Evolutionary conservation across 2,113 vertebrate genomes (phyloP).

Genomic region (Pseudonaja textilis): DNA sequence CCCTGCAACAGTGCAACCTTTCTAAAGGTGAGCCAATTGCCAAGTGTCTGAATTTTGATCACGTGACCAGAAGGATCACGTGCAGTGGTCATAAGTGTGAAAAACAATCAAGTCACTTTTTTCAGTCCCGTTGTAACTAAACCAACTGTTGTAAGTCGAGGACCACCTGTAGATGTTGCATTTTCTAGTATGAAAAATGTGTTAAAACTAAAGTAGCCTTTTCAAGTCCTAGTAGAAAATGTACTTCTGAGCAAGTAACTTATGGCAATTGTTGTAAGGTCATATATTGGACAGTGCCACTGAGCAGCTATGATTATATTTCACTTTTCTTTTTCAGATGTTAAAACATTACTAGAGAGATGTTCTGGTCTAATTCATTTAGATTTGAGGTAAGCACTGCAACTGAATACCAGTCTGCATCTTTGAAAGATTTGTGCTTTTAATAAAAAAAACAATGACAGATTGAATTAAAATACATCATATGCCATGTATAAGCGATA

Average conservation of each 20-base stretch:
- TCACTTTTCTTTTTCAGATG: constrained; percentile 70
- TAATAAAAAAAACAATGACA: neutral
- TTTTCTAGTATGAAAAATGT: neutral
- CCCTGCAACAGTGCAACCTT: neutral
- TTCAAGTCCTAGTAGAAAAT: neutral
- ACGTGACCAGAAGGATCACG: neutral
- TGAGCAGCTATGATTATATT: neutral
- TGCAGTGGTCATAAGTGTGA: neutral
- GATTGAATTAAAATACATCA: neutral
- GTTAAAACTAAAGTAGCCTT: neutral
- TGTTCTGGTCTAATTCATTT: constrained; percentile 81
- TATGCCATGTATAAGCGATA: neutral
- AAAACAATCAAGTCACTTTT: neutral
- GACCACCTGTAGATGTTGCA: neutral
- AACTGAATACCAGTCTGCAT: neutral
- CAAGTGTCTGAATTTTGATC: neutral
- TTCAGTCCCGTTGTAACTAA: neutral
- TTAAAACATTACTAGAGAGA: constrained; percentile 79
- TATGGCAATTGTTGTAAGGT: neutral
- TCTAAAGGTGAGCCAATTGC: neutral
- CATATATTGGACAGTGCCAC: neutral
- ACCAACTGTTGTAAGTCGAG: neutral
- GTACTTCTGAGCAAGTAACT: neutral
- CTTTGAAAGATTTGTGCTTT: neutral
- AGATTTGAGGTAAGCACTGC: constrained; percentile 84